Conservation (phyloP, 2,113 vertebrate species). For the Pleuronectes platessa region DNA sequence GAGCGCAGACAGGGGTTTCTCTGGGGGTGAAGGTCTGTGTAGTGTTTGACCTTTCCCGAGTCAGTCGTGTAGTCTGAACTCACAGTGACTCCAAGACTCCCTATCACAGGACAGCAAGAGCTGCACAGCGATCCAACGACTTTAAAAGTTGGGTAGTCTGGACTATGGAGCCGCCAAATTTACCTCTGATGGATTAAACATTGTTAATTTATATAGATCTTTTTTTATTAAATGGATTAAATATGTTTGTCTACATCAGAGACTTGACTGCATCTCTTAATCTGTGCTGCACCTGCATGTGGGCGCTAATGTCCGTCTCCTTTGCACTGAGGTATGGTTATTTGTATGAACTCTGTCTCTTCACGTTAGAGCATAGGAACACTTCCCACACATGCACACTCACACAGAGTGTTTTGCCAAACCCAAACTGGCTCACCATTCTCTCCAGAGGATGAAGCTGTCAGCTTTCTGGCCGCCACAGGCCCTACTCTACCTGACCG, state of each 20-base stretch:
- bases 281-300: not conserved
- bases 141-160: no score
- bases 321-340: conserved; percentile 2
- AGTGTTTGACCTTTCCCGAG: no score
- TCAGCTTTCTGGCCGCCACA: conserved; percentile 68
- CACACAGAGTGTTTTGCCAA: conserved; percentile 53
- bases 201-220: no score
- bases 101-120: no score
- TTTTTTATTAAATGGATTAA: no score
- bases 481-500: conserved; percentile 61
- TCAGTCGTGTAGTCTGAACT: no score
- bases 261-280: not conserved
- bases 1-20: no score
- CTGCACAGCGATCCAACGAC: no score
- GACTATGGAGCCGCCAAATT: not conserved
- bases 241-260: not conserved
- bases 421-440: conserved; percentile 68
- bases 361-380: conserved; percentile 31
- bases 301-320: not conserved
- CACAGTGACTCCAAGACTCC: no score
- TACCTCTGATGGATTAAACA: not conserved
- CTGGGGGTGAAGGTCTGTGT: no score
- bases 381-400: conserved; percentile 28
- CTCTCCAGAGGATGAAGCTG: conserved; percentile 65
- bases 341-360: conserved; percentile 20